A percentile compares a stretch with the other conserved stretches of the same genome.
Conservation (phyloP, 2,888 invertebrate genomes). For the Drosophila monieri region DNA sequence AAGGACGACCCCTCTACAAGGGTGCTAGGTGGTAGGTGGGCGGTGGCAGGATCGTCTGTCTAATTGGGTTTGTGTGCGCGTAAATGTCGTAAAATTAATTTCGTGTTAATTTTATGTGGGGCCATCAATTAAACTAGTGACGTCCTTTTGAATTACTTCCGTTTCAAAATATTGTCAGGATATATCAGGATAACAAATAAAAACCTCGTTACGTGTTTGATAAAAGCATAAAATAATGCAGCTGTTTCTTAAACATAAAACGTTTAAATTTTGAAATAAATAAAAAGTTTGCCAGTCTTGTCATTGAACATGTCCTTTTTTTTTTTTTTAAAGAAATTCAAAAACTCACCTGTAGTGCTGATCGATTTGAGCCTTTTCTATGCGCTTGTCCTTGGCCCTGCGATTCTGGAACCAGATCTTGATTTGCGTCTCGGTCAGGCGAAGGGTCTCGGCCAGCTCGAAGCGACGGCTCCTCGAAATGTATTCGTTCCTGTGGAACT, state of each 20-base stretch:
- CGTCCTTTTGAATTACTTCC: constrained; percentile 76
- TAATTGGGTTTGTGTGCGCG: constrained; percentile 75
- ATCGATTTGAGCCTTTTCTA: constrained; percentile 97
- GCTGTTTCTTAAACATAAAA: background rate
- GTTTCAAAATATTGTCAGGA: constrained; percentile 66
- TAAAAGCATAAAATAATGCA: background rate
- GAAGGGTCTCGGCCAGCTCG: constrained; percentile 89
- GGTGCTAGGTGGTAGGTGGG: background rate
- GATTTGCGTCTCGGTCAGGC: constrained; percentile 91
- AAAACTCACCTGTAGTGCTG: constrained; percentile 93
- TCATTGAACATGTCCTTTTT: too few species aligned
- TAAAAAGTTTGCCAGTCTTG: too few species aligned
- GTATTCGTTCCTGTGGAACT: constrained; percentile 96
- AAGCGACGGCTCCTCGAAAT: constrained; percentile 93
- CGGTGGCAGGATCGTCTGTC: constrained; percentile 34
- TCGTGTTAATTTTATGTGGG: constrained; percentile 82
- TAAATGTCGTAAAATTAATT: constrained; percentile 82
- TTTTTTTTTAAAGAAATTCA: too few species aligned
- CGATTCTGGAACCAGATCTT: constrained; percentile 98
- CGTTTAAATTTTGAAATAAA: too few species aligned
- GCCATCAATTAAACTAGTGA: constrained; percentile 76
- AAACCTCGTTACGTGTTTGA: constrained; percentile 19
- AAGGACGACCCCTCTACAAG: constrained; percentile 10
- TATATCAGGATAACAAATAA: constrained; percentile 11
- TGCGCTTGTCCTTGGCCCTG: constrained; percentile 97